Percentiles rank a stretch among this genome's conserved stretches.
These are phyloP conservation scores for Latrodectus elegans DNA, from an alignment of 2,888 invertebrate species.

Conservation along the genomic window DNA sequence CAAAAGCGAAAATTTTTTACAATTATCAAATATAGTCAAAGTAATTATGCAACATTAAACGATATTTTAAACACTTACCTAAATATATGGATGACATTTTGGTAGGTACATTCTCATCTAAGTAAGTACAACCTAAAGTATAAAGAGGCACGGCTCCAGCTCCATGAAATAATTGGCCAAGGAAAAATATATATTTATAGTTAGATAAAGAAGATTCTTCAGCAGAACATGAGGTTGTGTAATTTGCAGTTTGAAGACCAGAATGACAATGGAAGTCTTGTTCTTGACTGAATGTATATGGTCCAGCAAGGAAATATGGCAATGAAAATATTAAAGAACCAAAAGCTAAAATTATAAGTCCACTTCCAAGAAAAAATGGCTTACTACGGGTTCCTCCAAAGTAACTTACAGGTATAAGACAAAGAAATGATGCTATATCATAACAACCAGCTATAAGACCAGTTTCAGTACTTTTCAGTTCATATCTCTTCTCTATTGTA, in stretches of 20 bases:
- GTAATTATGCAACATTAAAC: too few relatives aligned
- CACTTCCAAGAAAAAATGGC: slow-evolving; percentile 82
- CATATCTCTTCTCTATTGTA: slow-evolving; percentile 88
- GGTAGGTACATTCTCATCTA: slow-evolving; percentile 90
- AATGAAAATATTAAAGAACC: slow-evolving; percentile 84
- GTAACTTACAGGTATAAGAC: slow-evolving; percentile 89
- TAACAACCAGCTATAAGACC: slow-evolving; percentile 89
- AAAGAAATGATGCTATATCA: slow-evolving; percentile 89
- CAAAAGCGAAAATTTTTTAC: neutral
- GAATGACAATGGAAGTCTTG: slow-evolving; percentile 67
- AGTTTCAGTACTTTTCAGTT: slow-evolving; percentile 86
- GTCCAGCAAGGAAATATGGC: slow-evolving; percentile 86
- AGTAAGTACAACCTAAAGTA: slow-evolving; percentile 89
- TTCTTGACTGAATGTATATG: slow-evolving; percentile 78
- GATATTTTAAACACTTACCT: slow-evolving; percentile 79
- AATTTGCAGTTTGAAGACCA: slow-evolving; percentile 35
- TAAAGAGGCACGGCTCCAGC: slow-evolving; percentile 90
- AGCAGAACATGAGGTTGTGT: slow-evolving; percentile 19
- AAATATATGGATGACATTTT: slow-evolving; percentile 90
- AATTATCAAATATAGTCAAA: too few relatives aligned
- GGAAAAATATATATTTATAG: slow-evolving; percentile 81
- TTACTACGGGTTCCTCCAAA: slow-evolving; percentile 81
- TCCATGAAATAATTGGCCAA: slow-evolving; percentile 88
- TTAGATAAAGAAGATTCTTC: slow-evolving; percentile 67
- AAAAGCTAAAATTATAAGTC: slow-evolving; percentile 83